phyloP scores from a whole-genome alignment of 2,113 vertebrate species.

The Nansenia antarctica region DNA sequence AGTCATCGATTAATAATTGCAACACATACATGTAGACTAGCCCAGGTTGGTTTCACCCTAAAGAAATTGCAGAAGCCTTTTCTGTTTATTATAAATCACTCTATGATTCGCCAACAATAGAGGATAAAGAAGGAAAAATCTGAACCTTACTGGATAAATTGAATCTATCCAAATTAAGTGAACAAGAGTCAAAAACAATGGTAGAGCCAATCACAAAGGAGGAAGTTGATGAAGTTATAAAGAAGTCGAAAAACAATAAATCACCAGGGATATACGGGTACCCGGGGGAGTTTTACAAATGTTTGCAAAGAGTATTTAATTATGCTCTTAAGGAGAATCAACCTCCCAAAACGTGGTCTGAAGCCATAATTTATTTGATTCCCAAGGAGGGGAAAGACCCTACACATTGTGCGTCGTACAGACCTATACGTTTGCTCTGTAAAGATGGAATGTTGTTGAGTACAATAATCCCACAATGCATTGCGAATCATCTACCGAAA shows the following conservation, averaged over 20 bases:
- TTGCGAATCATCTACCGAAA: too few species aligned
- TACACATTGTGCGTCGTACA: neutral
- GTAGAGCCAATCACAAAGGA: neutral
- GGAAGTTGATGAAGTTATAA: neutral
- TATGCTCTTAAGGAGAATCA: neutral
- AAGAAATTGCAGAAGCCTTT: neutral
- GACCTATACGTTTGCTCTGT: too few species aligned
- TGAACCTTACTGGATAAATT: neutral
- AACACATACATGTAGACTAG: too few species aligned
- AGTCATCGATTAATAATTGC: too few species aligned
- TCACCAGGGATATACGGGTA: neutral
- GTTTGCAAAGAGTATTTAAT: neutral
- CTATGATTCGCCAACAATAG: neutral
- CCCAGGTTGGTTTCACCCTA: neutral
- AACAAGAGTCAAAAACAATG: neutral
- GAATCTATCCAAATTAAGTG: constrained; percentile 3
- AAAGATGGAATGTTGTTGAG: too few species aligned
- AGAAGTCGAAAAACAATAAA: neutral
- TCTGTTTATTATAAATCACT: neutral
- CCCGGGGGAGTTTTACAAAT: too few species aligned
- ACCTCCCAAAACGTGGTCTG: neutral
- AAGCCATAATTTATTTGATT: neutral
- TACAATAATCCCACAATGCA: too few species aligned
- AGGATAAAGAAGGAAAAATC: too few species aligned
- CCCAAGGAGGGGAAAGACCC: neutral